Base-by-base conservation (phyloP, 2,797 vertebrate genomes). In the Hippocampus kuda region DNA sequence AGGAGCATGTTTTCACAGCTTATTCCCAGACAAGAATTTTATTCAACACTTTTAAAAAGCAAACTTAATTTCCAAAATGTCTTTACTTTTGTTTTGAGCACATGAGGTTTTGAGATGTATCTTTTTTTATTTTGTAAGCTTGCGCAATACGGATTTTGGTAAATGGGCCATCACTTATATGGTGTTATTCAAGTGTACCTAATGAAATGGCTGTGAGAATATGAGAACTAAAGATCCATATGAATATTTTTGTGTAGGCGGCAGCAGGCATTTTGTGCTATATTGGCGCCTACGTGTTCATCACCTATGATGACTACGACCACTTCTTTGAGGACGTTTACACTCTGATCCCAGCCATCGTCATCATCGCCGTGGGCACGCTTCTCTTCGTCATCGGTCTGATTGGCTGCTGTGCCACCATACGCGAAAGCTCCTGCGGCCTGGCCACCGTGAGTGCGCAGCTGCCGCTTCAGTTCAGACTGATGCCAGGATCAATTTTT, bases 281-380 rank as follows among this genome's bases (percentile, higher is more conserved):
- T 6, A 95, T 99, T 27, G 97, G 96, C 67, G 96, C 97, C 72
- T 98, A 98, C n/a, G 96, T 99, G 81, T 99, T 99, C 73, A 98
- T 99, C 90, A 98, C 96, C 0, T 99, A 98, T 0, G 97, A 98
- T 1, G 96, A 98, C 87, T 98, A 98, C 0, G 95, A 97, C 73
- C 96, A 99, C 81, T 99, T 99, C 91, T 98, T 99, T 68, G 93
- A 98, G 79, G 96, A 98, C 0, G 92, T 98, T 69, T 99, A 99
- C 81, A 98, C 95, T 0, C 85, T 99, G 59, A 94, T 98, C 75
- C 96, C 96, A 22, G 95, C 95, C 0, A 87, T 98, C 15, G 90
- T 96, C 56, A 98, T 99, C 83, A 98, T 98, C 65, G 96, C 92
- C 0, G 96, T 96, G 0, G 97, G 97, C 12, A 93, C 94, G 0